Conservation (phyloP, 2,888 invertebrate species). For the Rhagonycha lutea region DNA sequence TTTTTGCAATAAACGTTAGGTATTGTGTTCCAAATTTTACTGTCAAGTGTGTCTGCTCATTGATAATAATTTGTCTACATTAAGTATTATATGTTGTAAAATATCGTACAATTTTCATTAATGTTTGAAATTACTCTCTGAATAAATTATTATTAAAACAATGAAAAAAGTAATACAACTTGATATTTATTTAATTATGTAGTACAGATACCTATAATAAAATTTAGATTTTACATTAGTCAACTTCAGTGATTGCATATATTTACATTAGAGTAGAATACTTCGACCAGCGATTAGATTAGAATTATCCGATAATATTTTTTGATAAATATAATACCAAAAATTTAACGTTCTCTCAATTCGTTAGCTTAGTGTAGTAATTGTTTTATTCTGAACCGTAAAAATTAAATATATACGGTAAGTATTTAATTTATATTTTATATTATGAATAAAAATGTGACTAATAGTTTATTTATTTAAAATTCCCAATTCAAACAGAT, state of each 20-base stretch:
- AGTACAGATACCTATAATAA: neutral
- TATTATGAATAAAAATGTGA: neutral
- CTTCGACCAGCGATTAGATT: neutral
- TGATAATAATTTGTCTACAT: too few species aligned
- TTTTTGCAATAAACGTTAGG: too few species aligned
- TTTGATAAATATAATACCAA: neutral
- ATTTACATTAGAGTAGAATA: neutral
- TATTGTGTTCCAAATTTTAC: too few species aligned
- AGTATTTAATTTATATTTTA: neutral
- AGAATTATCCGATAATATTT: conserved; percentile 4
- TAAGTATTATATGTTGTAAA: too few species aligned
- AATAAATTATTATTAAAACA: neutral
- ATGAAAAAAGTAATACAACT: neutral
- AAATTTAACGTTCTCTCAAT: neutral
- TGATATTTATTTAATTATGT: too few species aligned
- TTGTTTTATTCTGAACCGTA: neutral
- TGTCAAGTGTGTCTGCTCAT: too few species aligned
- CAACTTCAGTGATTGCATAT: neutral
- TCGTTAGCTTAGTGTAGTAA: neutral
- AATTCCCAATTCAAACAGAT: neutral
- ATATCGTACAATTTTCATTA: too few species aligned
- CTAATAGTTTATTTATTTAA: neutral
- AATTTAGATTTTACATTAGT: neutral
- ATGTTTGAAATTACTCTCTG: too few species aligned
- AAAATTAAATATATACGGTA: neutral